Percentiles rank a stretch among this genome's conserved stretches.
phyloP scores from a whole-genome alignment of 2,113 vertebrate genomes.

The Desmodus rotundus region DNA sequence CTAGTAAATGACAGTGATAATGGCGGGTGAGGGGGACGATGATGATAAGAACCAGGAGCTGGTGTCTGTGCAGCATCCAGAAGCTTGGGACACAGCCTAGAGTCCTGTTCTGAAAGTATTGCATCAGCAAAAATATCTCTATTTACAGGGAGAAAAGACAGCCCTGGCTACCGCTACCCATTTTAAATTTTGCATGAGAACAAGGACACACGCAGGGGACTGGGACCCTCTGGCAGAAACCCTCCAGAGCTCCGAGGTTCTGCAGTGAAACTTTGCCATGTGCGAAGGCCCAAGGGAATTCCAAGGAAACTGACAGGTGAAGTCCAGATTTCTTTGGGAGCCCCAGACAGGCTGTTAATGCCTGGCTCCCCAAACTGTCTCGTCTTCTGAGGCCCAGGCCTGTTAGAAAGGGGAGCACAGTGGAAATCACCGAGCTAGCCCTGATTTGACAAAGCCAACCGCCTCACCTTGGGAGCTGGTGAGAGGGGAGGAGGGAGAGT shows the following conservation, averaged over 20 bases:
- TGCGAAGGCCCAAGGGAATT: not conserved
- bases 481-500: not conserved
- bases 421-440: not conserved
- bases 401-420: not conserved
- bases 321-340: not conserved
- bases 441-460: not conserved
- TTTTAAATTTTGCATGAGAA: not conserved
- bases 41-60: not conserved
- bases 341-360: not conserved
- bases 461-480: not conserved
- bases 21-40: not conserved
- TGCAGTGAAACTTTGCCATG: not conserved
- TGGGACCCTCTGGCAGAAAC: not conserved
- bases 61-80: not conserved
- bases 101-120: not conserved
- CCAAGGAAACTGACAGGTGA: not conserved
- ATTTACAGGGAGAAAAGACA: not conserved
- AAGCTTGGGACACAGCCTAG: not conserved
- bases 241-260: not conserved
- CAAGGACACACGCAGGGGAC: not conserved
- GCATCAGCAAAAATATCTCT: not conserved
- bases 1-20: accelerated
- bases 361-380: not conserved
- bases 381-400: slow-evolving; percentile 49
- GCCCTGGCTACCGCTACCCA: not conserved